Evolutionary conservation across 2,113 vertebrate species (phyloP), one percentile per base, ranked within the genome.

Genomic region (Ophthalmolycus amberensis): DNA sequence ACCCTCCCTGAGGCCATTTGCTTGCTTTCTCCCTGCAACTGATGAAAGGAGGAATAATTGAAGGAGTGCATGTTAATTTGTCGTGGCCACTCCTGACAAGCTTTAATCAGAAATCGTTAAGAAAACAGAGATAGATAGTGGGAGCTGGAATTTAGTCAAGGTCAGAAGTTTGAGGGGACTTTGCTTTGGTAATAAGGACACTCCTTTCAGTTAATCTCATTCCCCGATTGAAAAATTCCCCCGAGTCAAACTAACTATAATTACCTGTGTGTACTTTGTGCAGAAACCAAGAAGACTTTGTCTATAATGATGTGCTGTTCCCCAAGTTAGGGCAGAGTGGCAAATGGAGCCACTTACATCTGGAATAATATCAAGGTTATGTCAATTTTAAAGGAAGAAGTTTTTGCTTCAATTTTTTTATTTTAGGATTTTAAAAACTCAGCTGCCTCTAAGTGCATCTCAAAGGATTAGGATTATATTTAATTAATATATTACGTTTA

Each of bases 41-140:
- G 90, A 94, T 93, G 85, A 91, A 94, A 94, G 87, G 73, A 78
- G 69, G 68, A 66, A 84, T 80, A 90, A 90, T 91, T 90, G 79
- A 91, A 89, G 87, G 81, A 80, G 83, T 85, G 82, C 84, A 88
- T 90, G 90, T 78, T 89, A 83, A 94, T 93, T 91, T 90, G 80
- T 70, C 75, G 80, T 82, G 75, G 88, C 80, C 72, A 72, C 54
- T 88, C 77, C 71, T 92, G 88, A 89, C 65, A 84, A 88, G 88
- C 87, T 93, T 91, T 94, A 87, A 94, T 92, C 90, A 86, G 74
- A 72, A 75, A 68, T 74, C 38, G 82, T 58, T 60, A 12, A 50
- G 54, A 75, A 80, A 68, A 72, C 71, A 79, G 71, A 86, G 29
- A 66, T 29, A 48, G 48, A 64, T 25, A 48, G 70, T 15, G 59